Evolutionary conservation across 2,113 vertebrate genomes (phyloP).

Genomic region (Pelobates fuscus): DNA sequence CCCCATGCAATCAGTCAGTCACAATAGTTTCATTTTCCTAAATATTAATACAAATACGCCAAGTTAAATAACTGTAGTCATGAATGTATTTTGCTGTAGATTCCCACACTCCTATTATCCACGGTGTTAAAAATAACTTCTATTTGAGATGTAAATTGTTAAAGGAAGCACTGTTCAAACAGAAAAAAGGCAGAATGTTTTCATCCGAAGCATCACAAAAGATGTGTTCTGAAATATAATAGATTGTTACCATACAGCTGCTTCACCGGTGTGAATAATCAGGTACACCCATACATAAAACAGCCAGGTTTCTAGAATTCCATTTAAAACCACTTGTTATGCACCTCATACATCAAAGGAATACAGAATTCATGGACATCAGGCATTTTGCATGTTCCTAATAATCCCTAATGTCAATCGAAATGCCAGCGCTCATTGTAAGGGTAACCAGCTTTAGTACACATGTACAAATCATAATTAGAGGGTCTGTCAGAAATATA

Average conservation of each 20-base stretch:
- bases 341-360: conserved; percentile 18
- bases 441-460: conserved; percentile 33
- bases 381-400: not conserved
- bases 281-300: conserved; percentile 21
- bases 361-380: not conserved
- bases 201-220: conserved; percentile 20
- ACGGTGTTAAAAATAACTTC: not conserved
- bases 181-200: not conserved
- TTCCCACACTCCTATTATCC: not conserved
- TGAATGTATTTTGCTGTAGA: no score
- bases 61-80: no score
- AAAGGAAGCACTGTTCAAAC: not conserved
- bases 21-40: no score
- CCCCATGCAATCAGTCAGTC: no score
- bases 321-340: conserved; percentile 22
- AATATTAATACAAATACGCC: no score
- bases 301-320: not conserved
- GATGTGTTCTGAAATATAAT: conserved; percentile 26
- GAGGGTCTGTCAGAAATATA: not conserved
- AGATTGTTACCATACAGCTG: conserved; percentile 38
- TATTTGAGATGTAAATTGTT: not conserved
- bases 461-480: conserved; percentile 33
- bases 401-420: conserved; percentile 20
- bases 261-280: conserved; percentile 1
- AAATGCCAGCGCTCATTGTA: conserved; percentile 31